These are phyloP conservation scores for Melanostigma gelatinosum DNA, from an alignment of 2,113 vertebrate genomes.

Conservation along the genomic window DNA sequence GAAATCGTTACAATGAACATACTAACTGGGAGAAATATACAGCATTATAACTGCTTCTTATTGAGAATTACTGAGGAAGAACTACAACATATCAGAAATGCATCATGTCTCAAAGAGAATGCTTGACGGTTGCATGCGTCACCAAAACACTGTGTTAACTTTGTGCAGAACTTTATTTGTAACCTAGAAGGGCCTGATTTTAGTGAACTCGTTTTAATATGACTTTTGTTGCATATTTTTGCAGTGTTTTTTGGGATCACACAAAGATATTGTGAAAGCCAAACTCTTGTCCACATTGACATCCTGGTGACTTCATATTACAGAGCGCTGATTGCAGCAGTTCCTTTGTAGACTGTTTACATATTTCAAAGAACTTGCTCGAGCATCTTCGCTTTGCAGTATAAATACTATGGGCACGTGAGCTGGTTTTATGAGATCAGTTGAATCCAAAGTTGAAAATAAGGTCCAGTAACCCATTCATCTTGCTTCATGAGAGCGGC, in stretches of 20 bases:
- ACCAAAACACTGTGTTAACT: not conserved
- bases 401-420: not conserved
- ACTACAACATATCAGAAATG: not conserved
- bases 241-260: not conserved
- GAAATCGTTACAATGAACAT: not conserved
- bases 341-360: not conserved
- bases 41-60: not conserved
- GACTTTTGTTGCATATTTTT: not conserved
- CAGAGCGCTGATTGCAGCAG: not conserved
- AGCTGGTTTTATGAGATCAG: not conserved
- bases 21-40: not conserved
- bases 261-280: not conserved
- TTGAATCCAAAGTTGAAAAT: not conserved
- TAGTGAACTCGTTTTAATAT: not conserved
- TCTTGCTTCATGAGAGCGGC: not conserved
- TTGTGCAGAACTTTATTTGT: not conserved
- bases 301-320: not conserved
- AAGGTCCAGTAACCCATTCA: not conserved
- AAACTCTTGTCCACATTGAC: not conserved
- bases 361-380: not conserved
- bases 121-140: not conserved
- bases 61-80: not conserved
- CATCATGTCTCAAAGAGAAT: not conserved
- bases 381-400: not conserved
- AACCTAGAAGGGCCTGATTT: not conserved